phyloP scores from a whole-genome alignment of 2,113 vertebrate species.

The Ictidomys tridecemlineatus region DNA sequence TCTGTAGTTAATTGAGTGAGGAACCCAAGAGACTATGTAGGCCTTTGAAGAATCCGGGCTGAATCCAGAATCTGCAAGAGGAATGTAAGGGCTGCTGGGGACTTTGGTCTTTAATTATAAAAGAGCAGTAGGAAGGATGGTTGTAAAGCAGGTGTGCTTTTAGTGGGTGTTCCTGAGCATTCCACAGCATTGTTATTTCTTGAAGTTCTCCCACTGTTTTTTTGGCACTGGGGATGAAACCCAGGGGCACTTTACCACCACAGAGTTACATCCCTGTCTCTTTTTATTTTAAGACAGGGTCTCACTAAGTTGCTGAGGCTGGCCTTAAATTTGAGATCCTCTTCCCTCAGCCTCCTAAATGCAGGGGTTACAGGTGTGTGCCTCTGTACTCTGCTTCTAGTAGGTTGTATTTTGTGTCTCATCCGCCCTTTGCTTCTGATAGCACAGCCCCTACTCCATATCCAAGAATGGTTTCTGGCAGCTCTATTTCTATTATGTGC shows the following conservation, averaged over 20 bases:
- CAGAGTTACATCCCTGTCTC: no score
- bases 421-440: neutral
- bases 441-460: neutral
- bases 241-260: no score
- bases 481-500: neutral
- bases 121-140: neutral
- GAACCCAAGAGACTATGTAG: neutral
- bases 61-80: neutral
- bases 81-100: no score
- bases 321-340: no score
- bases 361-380: no score
- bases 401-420: neutral
- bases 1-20: neutral
- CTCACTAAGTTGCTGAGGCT: no score
- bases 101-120: neutral
- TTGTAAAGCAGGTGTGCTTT: neutral
- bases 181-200: no score
- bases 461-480: neutral
- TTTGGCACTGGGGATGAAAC: no score
- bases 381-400: neutral
- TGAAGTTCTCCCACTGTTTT: neutral
- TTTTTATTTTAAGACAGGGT: no score
- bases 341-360: no score
- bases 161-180: neutral
- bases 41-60: slow-evolving; percentile 33